Base-by-base conservation (phyloP, 2,797 vertebrate genomes). In the Corythornis leucogaster region DNA sequence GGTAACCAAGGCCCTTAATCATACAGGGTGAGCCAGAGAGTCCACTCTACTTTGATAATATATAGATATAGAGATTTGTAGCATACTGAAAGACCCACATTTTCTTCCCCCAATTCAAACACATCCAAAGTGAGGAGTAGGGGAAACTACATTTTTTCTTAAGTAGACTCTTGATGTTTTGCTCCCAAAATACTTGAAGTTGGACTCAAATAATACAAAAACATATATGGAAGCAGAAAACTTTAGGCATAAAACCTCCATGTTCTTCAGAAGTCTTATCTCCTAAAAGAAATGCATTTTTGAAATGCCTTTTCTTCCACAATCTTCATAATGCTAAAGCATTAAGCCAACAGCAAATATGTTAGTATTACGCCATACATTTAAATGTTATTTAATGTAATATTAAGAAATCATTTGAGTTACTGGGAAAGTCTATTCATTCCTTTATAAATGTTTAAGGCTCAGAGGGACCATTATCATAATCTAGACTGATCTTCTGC, bases 361-460 rank as follows among this genome's bases (percentile, higher is more conserved):
- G 1, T 77, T 74, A 85, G 26, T 54, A 21, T 25, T 79, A 75
- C 67, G 58, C 55, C 85, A 80, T 31, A 62, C n/a, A 68, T 88
- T 57, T 45, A 90, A 75, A 91, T 38, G 5, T 10, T 42, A 78
- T 48, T 92, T 85, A 51, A 85, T 62, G 7, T 42, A 78, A 75
- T 26, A n/a, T 80, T 78, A 89, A 62, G 51, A 92, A 87, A 89
- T 66, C 17, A 66, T 51, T 93, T 75, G 26, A 78, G 50, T 79
- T 93, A 30, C 66, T 87, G 76, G 48, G 38, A 89, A 94, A 87
- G 51, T 53, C 35, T 80, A 40, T 31, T 69, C 64, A 73, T 80
- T 93, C 40, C 62, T 93, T 78, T 59, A 89, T 19, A 92, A 87
- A 53, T n/a, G 12, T 75, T 94, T 78, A 87, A 92, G 76, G 73